Evolutionary conservation across 2,888 invertebrate genomes (phyloP), one percentile per base, ranked within the genome.

Genomic region (Tortrix viridana): DNA sequence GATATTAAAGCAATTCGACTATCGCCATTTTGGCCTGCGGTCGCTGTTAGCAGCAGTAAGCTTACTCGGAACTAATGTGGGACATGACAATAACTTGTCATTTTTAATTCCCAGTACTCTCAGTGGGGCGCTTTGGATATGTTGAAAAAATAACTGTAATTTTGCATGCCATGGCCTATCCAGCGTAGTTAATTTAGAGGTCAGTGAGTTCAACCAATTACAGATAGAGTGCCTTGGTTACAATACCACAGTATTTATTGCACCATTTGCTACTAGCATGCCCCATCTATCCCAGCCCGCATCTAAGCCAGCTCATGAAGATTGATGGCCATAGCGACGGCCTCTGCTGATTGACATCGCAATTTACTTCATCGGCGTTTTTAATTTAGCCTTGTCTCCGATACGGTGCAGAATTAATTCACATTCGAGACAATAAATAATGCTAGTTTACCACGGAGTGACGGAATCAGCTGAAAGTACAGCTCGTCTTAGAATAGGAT

Each of bases 351-450:
- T 88, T 89, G 89, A 89, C 89, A 82, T 82, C 75, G 87, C 88
- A 86, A 89, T 89, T 86, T 88, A 85, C 84, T 85, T 77, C 84
- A 84, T 86, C 81, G 85, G 82, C 83, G 79, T 87, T 86, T 88
- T 87, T 88, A 89, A 89, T 88, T 88, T 84, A 85, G 76, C 80
- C 80, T 79, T 77, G 78, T 80, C 75, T 79, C 66, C 65, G 65
- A 44, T 54, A 60, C 65, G 32, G 32, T 32, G 32, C 12, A 9
- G 52, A 80, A 83, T 84, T 81, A 77, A 83, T 79, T 84, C 69
- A 70, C 66, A n/a, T 74, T 54, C 60, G 54, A 55, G 48, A 60
- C 52, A 50, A 47, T 47, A 37, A 57, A 23, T 44, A 50, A 54
- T 46, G 20, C 47, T 18, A 41, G 14, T 41, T 41, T 1, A 41